phyloP scores from a whole-genome alignment of 2,888 invertebrate genomes.

The Diplolepis rosae region DNA sequence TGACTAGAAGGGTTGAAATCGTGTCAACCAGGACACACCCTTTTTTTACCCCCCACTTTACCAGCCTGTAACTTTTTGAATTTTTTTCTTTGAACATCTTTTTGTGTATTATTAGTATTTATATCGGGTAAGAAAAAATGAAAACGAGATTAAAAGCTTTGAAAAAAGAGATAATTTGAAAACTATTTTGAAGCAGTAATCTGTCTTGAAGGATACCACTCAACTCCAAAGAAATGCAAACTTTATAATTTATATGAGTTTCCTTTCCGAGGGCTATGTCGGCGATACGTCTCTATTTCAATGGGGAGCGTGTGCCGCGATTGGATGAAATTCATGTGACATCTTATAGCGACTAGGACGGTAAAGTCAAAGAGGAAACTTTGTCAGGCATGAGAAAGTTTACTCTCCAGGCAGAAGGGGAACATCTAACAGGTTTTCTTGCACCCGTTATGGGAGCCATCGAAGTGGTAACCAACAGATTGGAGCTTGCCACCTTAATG shows the following conservation, averaged over 20 bases:
- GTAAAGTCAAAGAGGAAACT: constrained; percentile 37
- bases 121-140: too few relatives aligned
- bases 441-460: constrained; percentile 41
- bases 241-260: constrained; percentile 20
- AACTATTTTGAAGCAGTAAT: too few relatives aligned
- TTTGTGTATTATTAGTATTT: too few relatives aligned
- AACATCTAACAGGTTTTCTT: constrained; percentile 48
- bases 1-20: too few relatives aligned
- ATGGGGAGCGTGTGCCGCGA: constrained; percentile 31
- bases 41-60: too few relatives aligned
- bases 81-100: too few relatives aligned
- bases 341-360: constrained; percentile 36
- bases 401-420: constrained; percentile 42
- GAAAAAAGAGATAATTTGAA: too few relatives aligned
- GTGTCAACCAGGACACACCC: too few relatives aligned
- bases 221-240: constrained; percentile 19
- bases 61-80: too few relatives aligned
- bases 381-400: constrained; percentile 50
- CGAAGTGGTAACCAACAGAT: constrained; percentile 52
- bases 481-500: constrained; percentile 52
- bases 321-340: constrained; percentile 48
- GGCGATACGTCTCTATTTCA: constrained; percentile 43
- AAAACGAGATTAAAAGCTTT: too few relatives aligned
- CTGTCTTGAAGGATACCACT: constrained; percentile 8
- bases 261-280: neutral